phyloP scores from a whole-genome alignment of 2,888 invertebrate genomes.

The Ophraella communa region DNA sequence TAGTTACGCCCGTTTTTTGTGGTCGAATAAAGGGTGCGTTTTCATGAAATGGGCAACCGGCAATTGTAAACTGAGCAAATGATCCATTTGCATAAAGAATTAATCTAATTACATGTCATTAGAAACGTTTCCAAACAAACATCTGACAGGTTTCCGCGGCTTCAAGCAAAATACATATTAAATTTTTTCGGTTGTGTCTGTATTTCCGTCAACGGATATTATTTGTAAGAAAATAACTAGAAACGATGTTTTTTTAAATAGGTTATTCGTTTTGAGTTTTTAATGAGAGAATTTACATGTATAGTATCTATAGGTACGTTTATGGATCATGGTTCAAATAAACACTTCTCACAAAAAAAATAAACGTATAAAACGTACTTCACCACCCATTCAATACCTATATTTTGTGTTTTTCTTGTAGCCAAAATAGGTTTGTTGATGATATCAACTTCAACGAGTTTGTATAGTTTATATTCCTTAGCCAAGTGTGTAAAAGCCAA shows the following conservation, averaged over 20 bases:
- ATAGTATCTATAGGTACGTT: too few species aligned
- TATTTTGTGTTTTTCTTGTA: too few species aligned
- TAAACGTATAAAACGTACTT: too few species aligned
- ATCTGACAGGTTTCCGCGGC: conserved; percentile 50
- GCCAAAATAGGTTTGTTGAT: too few species aligned
- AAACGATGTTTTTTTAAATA: neutral
- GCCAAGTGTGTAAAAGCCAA: too few species aligned
- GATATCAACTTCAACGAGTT: too few species aligned
- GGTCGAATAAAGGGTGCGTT: neutral
- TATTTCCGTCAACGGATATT: conserved; percentile 7
- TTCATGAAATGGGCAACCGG: neutral
- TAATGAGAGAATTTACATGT: too few species aligned
- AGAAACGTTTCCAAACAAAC: conserved; percentile 47
- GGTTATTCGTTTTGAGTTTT: too few species aligned
- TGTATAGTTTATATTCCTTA: too few species aligned
- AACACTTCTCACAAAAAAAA: too few species aligned
- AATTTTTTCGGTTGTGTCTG: neutral
- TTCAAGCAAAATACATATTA: conserved; percentile 32
- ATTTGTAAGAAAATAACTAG: neutral
- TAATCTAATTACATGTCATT: conserved; percentile 48
- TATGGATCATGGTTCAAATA: too few species aligned
- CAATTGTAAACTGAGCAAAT: conserved; percentile 45
- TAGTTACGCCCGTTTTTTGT: neutral
- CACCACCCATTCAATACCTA: too few species aligned
- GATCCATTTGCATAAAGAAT: conserved; percentile 53